phyloP scores from a whole-genome alignment of 2,888 invertebrate genomes.

The Nomada hirtipes region DNA sequence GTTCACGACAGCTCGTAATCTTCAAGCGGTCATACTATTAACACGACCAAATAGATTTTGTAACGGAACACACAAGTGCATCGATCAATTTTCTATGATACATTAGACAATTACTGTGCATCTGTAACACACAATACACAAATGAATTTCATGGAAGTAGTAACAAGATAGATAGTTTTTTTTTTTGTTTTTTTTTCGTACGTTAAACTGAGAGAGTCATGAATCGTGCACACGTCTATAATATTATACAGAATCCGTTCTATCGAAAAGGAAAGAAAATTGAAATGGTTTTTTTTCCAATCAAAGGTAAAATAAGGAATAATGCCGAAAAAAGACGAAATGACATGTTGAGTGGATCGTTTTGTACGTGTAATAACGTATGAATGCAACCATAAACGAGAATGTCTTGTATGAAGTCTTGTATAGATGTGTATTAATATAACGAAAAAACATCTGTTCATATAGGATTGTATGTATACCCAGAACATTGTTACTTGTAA shows the following conservation, averaged over 20 bases:
- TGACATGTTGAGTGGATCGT: constrained; percentile 34
- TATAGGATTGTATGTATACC: constrained; percentile 76
- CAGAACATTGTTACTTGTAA: constrained; percentile 76
- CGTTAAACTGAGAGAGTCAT: constrained; percentile 17
- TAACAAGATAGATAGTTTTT: constrained; percentile 8
- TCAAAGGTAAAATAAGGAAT: constrained; percentile 46
- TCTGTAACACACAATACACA: constrained; percentile 26
- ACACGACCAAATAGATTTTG: constrained; percentile 54
- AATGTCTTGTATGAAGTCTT: constrained; percentile 57
- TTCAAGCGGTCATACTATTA: constrained; percentile 47
- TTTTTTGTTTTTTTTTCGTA: constrained; percentile 31
- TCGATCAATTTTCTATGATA: constrained; percentile 51
- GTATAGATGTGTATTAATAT: constrained; percentile 63
- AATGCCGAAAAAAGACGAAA: constrained; percentile 29
- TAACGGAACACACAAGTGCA: constrained; percentile 35
- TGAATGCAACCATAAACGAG: constrained; percentile 46
- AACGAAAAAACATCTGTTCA: constrained; percentile 62
- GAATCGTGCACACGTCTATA: constrained; percentile 19
- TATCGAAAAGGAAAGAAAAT: neutral
- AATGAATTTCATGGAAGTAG: constrained; percentile 33
- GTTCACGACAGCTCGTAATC: constrained; percentile 28
- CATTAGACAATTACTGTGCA: constrained; percentile 21
- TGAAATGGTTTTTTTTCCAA: constrained; percentile 49
- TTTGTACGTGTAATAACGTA: constrained; percentile 61
- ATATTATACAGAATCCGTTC: constrained; percentile 17